Evolutionary conservation across 1,140 invertebrate species (phyloP).

Genomic region (Microplitis mediator): DNA sequence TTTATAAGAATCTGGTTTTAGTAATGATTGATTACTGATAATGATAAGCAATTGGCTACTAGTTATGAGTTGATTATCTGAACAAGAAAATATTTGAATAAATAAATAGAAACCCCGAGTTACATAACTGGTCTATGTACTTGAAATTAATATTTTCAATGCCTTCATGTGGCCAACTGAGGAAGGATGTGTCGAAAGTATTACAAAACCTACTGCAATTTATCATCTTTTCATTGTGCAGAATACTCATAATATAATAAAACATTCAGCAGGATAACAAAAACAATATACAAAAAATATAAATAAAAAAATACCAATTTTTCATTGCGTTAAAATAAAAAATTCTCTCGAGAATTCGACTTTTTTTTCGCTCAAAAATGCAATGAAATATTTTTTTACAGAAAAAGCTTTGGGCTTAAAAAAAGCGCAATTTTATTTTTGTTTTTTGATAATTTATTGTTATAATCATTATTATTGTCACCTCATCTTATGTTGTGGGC

Average conservation of each 20-base stretch:
- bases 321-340: background rate
- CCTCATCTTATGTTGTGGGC: background rate
- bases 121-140: background rate
- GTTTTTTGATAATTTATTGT: background rate
- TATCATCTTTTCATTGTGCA: background rate
- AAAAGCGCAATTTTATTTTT: background rate
- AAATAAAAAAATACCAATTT: no score
- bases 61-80: no score
- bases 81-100: background rate
- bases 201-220: background rate
- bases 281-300: background rate
- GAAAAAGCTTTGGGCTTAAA: background rate
- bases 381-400: no score
- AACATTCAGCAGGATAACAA: background rate
- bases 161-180: background rate
- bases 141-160: slow-evolving; percentile 14
- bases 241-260: background rate
- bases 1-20: no score
- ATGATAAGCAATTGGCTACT: no score
- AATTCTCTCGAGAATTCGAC: background rate
- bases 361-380: no score
- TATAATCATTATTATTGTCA: background rate
- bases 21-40: no score
- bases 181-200: slow-evolving; percentile 13
- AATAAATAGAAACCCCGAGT: background rate